Conservation (phyloP, 2,113 vertebrate genomes). For the Dipodomys spectabilis region DNA sequence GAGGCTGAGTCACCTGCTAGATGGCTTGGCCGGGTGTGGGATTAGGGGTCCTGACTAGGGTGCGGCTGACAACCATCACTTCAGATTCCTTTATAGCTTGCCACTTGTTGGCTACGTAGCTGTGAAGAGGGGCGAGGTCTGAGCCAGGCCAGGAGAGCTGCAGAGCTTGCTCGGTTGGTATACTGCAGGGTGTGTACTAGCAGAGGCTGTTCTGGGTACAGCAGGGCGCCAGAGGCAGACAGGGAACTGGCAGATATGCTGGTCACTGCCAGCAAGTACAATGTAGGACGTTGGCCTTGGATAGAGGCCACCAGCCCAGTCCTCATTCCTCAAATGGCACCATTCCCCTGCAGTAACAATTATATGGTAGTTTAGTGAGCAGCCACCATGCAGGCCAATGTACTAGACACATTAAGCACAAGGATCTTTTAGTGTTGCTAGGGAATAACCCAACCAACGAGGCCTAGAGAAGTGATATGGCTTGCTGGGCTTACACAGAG, state of each 20-base stretch:
- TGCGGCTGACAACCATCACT: neutral
- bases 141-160: neutral
- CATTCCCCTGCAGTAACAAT: neutral
- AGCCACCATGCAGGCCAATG: neutral
- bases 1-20: neutral
- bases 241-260: neutral
- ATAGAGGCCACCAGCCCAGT: neutral
- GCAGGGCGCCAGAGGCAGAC: neutral
- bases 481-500: neutral
- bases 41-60: neutral
- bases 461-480: neutral
- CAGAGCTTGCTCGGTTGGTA: neutral
- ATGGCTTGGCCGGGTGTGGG: neutral
- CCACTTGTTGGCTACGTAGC: neutral
- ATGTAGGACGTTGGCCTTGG: constrained; percentile 33
- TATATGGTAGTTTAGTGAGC: neutral
- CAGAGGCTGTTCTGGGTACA: constrained; percentile 21
- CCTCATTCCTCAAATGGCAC: neutral
- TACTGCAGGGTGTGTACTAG: neutral
- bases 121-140: constrained; percentile 29
- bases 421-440: neutral
- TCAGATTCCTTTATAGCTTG: neutral
- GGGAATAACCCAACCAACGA: neutral
- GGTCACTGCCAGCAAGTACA: neutral
- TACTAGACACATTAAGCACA: neutral